phyloP scores from a whole-genome alignment of 1,140 invertebrate species.

The Ylistrum balloti region DNA sequence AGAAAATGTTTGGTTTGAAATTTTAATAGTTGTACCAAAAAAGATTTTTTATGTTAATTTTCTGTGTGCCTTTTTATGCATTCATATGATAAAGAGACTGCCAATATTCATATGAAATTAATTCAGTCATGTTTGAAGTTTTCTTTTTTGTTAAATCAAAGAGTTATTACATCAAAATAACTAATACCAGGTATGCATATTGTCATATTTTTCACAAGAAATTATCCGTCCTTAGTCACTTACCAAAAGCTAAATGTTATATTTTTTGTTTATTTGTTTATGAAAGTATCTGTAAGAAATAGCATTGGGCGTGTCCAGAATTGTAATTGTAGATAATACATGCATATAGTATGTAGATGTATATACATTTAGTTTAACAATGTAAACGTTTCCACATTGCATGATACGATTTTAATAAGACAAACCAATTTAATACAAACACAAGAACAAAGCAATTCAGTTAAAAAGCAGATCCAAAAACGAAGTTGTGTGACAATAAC shows the following conservation, averaged over 20 bases:
- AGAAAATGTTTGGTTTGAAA: background rate
- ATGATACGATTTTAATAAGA: background rate
- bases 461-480: no score
- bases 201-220: background rate
- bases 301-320: no score
- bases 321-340: background rate
- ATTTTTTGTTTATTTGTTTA: background rate
- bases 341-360: background rate
- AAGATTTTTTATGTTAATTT: background rate
- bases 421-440: background rate
- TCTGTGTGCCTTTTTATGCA: background rate
- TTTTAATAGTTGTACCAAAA: background rate
- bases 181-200: background rate
- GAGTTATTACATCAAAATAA: conserved; percentile 10
- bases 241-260: background rate
- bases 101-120: conserved; percentile 29
- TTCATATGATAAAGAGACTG: conserved; percentile 35
- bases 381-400: background rate
- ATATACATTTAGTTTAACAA: background rate
- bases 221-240: background rate
- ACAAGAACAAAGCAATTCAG: background rate
- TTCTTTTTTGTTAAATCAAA: background rate
- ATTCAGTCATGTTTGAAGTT: background rate
- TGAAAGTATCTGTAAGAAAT: background rate
- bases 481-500: no score